Conservation (phyloP, 2,113 vertebrate species). For the Dascyllus trimaculatus region DNA sequence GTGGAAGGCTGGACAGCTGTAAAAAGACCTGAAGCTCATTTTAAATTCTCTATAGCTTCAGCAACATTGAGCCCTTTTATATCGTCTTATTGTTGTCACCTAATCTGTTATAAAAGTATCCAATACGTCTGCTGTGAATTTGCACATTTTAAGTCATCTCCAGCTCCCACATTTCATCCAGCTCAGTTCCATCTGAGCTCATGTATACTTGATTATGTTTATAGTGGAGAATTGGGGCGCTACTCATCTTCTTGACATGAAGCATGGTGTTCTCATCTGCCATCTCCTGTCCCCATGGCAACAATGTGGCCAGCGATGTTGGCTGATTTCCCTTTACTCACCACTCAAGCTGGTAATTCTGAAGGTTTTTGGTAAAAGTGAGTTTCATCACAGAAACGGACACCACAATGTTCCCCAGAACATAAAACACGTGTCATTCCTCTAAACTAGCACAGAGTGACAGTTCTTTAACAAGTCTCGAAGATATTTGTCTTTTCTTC, state of each 20-base stretch:
- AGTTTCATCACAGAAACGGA: conserved; percentile 27
- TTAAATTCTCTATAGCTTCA: not conserved
- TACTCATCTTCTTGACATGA: conserved; percentile 53
- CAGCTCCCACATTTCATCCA: not conserved
- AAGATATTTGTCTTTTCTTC: not conserved
- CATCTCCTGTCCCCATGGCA: conserved; percentile 80
- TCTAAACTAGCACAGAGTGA: not conserved
- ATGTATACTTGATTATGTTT: conserved; percentile 21
- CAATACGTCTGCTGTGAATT: too few species aligned
- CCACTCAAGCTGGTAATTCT: conserved; percentile 55
- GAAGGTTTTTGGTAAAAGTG: conserved; percentile 34
- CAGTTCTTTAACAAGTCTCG: not conserved
- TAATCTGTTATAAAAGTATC: not conserved
- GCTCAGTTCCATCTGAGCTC: not conserved
- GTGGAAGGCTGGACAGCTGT: not conserved
- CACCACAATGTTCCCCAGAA: not conserved
- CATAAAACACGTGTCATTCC: not conserved
- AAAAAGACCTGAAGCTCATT: not conserved
- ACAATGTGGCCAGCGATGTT: conserved; percentile 65
- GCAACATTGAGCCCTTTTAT: not conserved
- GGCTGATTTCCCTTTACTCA: conserved; percentile 39
- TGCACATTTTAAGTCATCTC: not conserved
- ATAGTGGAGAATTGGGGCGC: conserved; percentile 18
- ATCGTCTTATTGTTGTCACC: not conserved
- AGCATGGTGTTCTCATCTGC: conserved; percentile 57